These are phyloP conservation scores for Nerophis lumbriciformis DNA, from an alignment of 2,113 vertebrate species.

Conservation along the genomic window DNA sequence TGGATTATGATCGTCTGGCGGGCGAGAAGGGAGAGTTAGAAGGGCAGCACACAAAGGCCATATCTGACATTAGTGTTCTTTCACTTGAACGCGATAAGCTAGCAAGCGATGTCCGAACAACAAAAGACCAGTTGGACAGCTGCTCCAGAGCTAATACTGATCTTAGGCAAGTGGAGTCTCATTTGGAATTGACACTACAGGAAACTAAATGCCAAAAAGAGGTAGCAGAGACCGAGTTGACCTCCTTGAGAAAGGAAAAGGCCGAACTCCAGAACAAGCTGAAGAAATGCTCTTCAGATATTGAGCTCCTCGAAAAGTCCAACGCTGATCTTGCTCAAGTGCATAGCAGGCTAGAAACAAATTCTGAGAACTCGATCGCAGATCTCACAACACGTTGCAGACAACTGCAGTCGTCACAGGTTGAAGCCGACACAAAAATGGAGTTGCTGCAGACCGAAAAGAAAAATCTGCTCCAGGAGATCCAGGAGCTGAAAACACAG, in stretches of 20 bases:
- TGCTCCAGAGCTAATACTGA: slow-evolving; percentile 60
- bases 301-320: slow-evolving; percentile 63
- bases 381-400: slow-evolving; percentile 64
- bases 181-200: slow-evolving; percentile 68
- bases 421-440: slow-evolving; percentile 51
- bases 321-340: slow-evolving; percentile 65
- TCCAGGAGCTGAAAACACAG: slow-evolving; percentile 62
- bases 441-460: slow-evolving; percentile 62
- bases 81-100: slow-evolving; percentile 71
- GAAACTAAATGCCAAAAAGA: slow-evolving; percentile 63
- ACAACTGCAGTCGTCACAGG: slow-evolving; percentile 42
- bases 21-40: slow-evolving; percentile 69
- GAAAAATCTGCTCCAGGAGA: slow-evolving; percentile 43
- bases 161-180: slow-evolving; percentile 61
- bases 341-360: slow-evolving; percentile 61
- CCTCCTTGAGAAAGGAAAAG: slow-evolving; percentile 53
- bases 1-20: slow-evolving; percentile 63
- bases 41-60: slow-evolving; percentile 65
- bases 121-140: slow-evolving; percentile 70
- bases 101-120: slow-evolving; percentile 48
- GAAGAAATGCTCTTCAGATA: slow-evolving; percentile 58
- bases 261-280: slow-evolving; percentile 66
- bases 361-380: slow-evolving; percentile 52
- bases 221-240: slow-evolving; percentile 58
- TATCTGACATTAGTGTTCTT: slow-evolving; percentile 57